Evolutionary conservation across 2,888 invertebrate genomes (phyloP), one percentile per base, ranked within the genome.

Genomic region (Pyrochroa serraticornis): DNA sequence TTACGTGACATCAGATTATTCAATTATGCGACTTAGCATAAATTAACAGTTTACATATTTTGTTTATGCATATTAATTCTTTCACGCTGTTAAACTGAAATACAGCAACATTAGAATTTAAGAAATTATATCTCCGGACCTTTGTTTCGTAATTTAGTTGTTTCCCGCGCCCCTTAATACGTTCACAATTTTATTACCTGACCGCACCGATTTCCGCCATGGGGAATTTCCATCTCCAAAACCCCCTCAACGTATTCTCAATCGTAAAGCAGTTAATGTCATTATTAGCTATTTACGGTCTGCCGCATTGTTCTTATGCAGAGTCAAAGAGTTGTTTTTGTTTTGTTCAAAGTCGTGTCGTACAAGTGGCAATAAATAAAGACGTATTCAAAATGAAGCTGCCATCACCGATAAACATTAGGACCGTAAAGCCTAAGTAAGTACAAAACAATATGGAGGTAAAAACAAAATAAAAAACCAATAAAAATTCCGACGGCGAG

Each of bases 401-500:
- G 47, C 44, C 48, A 43, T 41, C 31, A 62, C 59, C 62, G 54
- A 66, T 65, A 64, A 66, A 69, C 55, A 59, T 58, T 64, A 59
- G 48, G 54, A 55, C 53, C 56, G 59, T 52, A 58, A 57, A 58
- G 45, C 32, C 52, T 35, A 45, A 49, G 48, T 35, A 45, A 49
- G 48, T 57, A 57, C 60, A 64, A 64, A 64, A 67, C 62, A 66
- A 64, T 63, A 64, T 54, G 58, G 56, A 51, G 59, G 62, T 62
- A 58, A 65, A 65, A 62, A 63, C 49, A 44, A 63, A 61, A 67
- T 62, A 65, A 60, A 67, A 66, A 32, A 63, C 55, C 60, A 50
- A 70, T 69, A 70, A 69, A 70, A 70, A 69, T 70, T 70, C 68
- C 66, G 52, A 60, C 58, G 63, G 58, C 61, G 61, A 63, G 55